Conservation (phyloP, 2,113 vertebrate species). For the Chunga burmeisteri region DNA sequence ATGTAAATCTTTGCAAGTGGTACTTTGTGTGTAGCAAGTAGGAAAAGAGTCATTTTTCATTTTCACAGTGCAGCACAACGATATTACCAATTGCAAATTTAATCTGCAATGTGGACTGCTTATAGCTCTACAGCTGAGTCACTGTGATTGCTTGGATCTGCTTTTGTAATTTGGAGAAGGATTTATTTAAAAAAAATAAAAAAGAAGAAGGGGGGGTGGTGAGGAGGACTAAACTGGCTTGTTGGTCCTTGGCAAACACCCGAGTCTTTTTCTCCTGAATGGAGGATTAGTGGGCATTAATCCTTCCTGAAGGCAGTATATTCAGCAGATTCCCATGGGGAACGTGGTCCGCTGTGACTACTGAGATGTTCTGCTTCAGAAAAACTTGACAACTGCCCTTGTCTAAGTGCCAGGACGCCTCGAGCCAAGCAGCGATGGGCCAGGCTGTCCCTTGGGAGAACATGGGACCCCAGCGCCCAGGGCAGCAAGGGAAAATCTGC, state of each 20-base stretch:
- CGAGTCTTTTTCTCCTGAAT: background rate
- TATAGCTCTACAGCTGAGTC: constrained; percentile 3
- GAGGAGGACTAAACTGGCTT: background rate
- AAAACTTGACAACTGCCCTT: background rate
- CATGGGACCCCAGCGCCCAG: fast-evolving
- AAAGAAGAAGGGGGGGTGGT: background rate
- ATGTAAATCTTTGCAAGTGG: background rate
- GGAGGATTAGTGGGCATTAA: background rate
- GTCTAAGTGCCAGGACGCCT: background rate
- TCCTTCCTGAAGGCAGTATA: background rate
- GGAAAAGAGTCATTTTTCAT: background rate
- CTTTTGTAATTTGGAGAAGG: background rate
- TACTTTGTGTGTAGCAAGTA: background rate
- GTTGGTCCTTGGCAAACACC: background rate
- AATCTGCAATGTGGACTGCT: background rate
- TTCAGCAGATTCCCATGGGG: background rate
- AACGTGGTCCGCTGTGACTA: background rate
- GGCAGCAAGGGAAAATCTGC: background rate
- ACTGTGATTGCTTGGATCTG: background rate
- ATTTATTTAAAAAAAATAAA: background rate
- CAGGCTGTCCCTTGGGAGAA: background rate
- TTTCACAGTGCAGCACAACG: background rate
- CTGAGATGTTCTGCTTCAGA: background rate
- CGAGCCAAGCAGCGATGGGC: background rate
- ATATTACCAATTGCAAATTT: constrained; percentile 9